These are phyloP conservation scores for Cyrtodaria siliqua DNA, from an alignment of 2,888 invertebrate species.

Conservation along the genomic window DNA sequence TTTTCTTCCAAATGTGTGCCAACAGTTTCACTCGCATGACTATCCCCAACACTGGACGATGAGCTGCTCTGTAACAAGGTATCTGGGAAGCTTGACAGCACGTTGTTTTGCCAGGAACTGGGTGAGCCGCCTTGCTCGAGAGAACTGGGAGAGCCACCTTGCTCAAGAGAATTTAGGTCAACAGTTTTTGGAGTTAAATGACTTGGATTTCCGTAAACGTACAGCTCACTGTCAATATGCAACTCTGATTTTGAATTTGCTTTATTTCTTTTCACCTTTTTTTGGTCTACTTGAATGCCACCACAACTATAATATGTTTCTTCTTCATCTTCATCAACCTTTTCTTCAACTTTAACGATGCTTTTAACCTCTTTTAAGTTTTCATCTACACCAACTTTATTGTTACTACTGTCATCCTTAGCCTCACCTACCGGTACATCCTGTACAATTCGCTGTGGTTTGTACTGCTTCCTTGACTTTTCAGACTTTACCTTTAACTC, in stretches of 20 bases:
- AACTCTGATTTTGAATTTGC: too few relatives aligned
- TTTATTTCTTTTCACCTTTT: too few relatives aligned
- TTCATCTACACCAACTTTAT: constrained; percentile 5
- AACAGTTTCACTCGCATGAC: background rate
- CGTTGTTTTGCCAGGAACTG: background rate
- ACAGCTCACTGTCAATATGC: too few relatives aligned
- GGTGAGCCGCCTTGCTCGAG: background rate
- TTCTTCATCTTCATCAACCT: background rate
- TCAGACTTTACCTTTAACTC: background rate
- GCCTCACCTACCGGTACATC: background rate
- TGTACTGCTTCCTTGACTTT: constrained; percentile 49
- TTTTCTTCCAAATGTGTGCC: constrained; percentile 24
- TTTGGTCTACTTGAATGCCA: too few relatives aligned
- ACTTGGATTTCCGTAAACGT: background rate
- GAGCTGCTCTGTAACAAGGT: background rate
- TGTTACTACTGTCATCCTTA: too few relatives aligned
- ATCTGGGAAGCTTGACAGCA: background rate
- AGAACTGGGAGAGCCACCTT: too few relatives aligned
- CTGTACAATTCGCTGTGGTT: constrained; percentile 37
- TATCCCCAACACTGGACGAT: background rate
- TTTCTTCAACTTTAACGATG: background rate
- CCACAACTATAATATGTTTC: background rate
- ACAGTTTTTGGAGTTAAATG: background rate
- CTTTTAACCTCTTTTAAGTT: background rate
- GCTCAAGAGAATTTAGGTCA: background rate